These are phyloP conservation scores for Metallyticus violacea DNA, from an alignment of 2,888 invertebrate species.

Conservation along the genomic window DNA sequence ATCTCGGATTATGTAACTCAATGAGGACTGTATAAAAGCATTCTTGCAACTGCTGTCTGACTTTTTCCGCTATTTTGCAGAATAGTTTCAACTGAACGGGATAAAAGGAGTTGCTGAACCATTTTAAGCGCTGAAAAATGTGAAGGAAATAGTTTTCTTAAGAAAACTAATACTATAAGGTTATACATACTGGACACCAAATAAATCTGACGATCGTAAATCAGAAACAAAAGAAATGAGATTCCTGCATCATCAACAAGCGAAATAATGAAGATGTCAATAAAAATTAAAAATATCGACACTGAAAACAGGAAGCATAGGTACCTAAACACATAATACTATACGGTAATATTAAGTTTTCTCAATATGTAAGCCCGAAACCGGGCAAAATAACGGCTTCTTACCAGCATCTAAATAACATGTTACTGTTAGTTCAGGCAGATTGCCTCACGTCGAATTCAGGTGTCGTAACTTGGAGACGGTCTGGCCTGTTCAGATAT, in stretches of 20 bases:
- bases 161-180: no score
- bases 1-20: no score
- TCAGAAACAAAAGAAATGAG: not conserved
- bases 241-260: not conserved
- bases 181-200: no score
- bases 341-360: not conserved
- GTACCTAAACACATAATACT: not conserved
- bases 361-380: not conserved
- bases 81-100: no score
- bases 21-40: no score
- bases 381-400: not conserved
- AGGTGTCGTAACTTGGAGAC: not conserved
- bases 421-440: not conserved
- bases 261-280: conserved; percentile 33
- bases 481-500: not conserved
- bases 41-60: no score
- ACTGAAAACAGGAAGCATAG: not conserved
- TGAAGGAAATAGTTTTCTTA: no score
- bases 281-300: not conserved
- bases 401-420: not conserved
- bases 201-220: no score
- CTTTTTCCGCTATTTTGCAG: no score
- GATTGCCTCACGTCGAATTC: not conserved
- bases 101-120: no score
- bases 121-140: no score